These are phyloP conservation scores for Pampus argenteus DNA, from an alignment of 2,797 vertebrate genomes.

Conservation along the genomic window DNA sequence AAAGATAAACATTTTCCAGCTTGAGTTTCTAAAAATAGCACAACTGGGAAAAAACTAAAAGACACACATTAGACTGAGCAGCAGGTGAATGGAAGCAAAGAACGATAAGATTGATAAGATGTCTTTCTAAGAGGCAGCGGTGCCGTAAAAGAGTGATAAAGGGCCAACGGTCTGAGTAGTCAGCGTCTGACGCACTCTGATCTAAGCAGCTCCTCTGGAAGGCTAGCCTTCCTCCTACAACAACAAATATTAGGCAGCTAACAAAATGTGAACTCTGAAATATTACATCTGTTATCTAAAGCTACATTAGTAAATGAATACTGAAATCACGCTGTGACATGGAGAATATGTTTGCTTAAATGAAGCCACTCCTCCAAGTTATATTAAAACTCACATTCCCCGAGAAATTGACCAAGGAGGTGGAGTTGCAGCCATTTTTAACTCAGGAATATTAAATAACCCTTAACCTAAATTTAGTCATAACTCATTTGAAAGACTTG, in stretches of 20 bases:
- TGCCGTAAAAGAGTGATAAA: slow-evolving; percentile 22
- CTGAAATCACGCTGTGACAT: no score
- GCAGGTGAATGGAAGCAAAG: not conserved
- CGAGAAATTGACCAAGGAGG: no score
- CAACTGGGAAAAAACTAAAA: not conserved
- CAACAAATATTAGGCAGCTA: slow-evolving; percentile 24
- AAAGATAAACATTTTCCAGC: not conserved
- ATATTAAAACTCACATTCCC: no score
- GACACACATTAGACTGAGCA: not conserved
- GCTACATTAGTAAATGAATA: no score
- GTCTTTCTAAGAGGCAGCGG: not conserved
- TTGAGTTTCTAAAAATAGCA: not conserved
- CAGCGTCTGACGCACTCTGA: slow-evolving; percentile 5
- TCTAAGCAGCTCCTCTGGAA: slow-evolving; percentile 24
- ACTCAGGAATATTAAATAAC: no score
- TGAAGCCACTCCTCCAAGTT: no score
- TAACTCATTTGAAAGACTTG: no score
- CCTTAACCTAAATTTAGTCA: no score
- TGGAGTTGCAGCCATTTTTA: no score
- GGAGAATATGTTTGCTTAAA: no score
- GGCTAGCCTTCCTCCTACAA: slow-evolving; percentile 7
- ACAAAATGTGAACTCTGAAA: no score
- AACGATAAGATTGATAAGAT: not conserved
- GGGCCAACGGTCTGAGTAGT: not conserved
- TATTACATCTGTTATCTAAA: no score